phyloP scores from a whole-genome alignment of 2,888 invertebrate species.

The Gnatocerus cornutus region DNA sequence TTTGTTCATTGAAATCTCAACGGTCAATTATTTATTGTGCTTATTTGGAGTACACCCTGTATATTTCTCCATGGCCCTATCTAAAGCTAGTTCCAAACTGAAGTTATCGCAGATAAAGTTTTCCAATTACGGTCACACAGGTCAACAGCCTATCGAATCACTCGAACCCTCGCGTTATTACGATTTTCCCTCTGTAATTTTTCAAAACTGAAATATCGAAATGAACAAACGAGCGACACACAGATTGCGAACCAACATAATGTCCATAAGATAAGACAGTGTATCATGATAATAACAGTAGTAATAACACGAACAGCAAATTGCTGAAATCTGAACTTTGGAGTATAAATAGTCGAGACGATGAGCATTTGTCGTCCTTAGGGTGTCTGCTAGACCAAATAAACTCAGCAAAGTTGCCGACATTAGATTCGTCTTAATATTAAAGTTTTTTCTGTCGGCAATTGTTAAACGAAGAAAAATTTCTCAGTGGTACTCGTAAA shows the following conservation, averaged over 20 bases:
- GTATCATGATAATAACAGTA: constrained; percentile 30
- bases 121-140: constrained; percentile 25
- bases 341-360: constrained; percentile 30
- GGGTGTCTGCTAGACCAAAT: constrained; percentile 17
- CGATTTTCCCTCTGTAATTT: background rate
- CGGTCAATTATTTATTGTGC: no score
- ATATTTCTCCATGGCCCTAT: background rate
- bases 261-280: constrained; percentile 27
- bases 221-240: constrained; percentile 1
- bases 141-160: constrained; percentile 22
- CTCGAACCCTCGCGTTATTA: constrained; percentile 13
- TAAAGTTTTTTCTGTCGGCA: background rate
- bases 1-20: no score
- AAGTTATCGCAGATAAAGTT: constrained; percentile 20
- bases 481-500: background rate
- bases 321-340: constrained; percentile 35
- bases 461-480: constrained; percentile 4
- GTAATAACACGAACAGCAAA: constrained; percentile 21
- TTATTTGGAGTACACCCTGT: no score
- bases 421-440: constrained; percentile 10
- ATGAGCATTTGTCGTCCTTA: constrained; percentile 26
- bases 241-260: constrained; percentile 4
- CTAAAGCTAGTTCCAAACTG: constrained; percentile 17
- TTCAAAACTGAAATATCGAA: constrained; percentile 5
- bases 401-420: constrained; percentile 1